phyloP scores from a whole-genome alignment of 2,797 vertebrate genomes.

The Tokudaia muenninki region DNA sequence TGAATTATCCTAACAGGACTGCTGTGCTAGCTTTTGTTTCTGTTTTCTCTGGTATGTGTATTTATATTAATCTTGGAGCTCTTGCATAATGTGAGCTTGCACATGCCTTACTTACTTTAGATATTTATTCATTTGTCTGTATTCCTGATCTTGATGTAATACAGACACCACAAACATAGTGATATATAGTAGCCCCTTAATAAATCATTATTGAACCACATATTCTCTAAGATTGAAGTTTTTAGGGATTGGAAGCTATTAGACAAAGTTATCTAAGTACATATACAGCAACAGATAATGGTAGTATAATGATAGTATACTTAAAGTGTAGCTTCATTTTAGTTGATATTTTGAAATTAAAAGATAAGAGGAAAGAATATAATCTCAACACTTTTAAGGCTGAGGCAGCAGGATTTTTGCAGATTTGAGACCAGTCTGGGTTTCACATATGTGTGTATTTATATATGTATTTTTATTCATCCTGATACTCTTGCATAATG shows the following conservation, averaged over 20 bases:
- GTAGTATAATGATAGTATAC: not conserved
- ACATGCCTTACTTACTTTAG: not conserved
- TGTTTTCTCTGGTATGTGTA: not conserved
- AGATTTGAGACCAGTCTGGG: not conserved
- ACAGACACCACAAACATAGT: not conserved
- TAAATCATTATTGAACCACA: slow-evolving; percentile 53
- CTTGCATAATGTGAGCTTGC: not conserved
- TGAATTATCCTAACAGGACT: not conserved
- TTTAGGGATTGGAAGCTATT: not conserved
- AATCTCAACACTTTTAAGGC: not conserved
- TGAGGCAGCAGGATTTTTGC: not conserved
- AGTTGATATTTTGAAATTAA: not conserved
- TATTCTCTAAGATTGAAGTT: not conserved
- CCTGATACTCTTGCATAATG: not conserved
- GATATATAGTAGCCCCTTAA: not conserved
- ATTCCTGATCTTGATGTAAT: not conserved
- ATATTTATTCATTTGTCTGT: slow-evolving; percentile 60
- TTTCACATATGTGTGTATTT: not conserved
- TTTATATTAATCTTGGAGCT: not conserved
- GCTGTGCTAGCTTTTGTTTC: not conserved
- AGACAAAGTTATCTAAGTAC: not conserved
- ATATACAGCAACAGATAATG: not conserved
- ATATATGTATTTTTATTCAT: not conserved
- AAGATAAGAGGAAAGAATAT: not conserved
- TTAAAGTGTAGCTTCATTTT: slow-evolving; percentile 24